Conservation (phyloP, 92 coral and sea anemone species). For the Siderastrea siderea region DNA sequence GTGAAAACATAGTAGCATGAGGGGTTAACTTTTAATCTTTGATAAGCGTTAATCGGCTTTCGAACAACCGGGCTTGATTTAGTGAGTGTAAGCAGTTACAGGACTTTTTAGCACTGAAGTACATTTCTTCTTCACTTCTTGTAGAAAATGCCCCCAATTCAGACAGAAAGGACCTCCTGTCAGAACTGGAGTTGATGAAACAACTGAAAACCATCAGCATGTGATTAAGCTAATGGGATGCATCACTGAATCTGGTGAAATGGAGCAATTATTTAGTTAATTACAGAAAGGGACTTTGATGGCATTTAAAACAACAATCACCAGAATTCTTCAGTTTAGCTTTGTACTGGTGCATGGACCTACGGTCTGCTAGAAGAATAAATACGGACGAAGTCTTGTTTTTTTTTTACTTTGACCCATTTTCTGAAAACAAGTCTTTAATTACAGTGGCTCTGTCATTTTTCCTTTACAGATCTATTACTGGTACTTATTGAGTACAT, state of each 20-base stretch:
- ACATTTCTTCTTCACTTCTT: background rate
- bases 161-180: constrained; percentile 36
- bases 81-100: background rate
- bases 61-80: background rate
- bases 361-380: too few species aligned
- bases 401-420: background rate
- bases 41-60: background rate
- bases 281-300: background rate
- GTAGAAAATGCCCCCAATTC: constrained; percentile 33
- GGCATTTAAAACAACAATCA: background rate
- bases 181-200: constrained; percentile 42
- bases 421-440: background rate
- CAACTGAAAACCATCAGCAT: constrained; percentile 26
- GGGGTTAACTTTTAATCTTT: too few species aligned
- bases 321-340: background rate
- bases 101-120: too few species aligned
- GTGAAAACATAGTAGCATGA: too few species aligned
- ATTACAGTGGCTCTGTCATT: too few species aligned
- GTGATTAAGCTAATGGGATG: constrained; percentile 50
- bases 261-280: background rate
- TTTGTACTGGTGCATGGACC: too few species aligned
- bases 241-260: constrained; percentile 37
- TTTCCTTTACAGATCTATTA: constrained; percentile 2
- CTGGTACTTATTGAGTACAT: constrained; percentile 69
- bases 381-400: background rate